These are phyloP conservation scores for Pyrocoelia pectoralis DNA, from an alignment of 2,888 invertebrate species.

Conservation along the genomic window DNA sequence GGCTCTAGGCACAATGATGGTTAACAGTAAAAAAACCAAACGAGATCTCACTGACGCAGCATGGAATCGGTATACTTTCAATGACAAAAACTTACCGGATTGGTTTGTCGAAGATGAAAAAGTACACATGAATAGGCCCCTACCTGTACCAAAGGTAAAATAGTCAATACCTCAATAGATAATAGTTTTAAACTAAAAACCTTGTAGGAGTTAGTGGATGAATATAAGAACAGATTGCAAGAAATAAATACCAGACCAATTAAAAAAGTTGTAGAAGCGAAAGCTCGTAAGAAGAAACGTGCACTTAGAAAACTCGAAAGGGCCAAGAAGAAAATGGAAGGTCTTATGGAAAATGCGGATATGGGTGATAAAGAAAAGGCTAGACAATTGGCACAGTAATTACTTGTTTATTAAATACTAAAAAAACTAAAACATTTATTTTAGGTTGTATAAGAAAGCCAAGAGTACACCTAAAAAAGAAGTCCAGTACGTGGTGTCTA, in stretches of 20 bases:
- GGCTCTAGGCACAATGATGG: conserved; percentile 91
- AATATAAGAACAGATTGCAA: conserved; percentile 82
- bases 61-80: conserved; percentile 93
- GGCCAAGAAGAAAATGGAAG: conserved; percentile 95
- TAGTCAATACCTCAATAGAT: background rate
- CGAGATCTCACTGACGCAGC: conserved; percentile 89
- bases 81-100: conserved; percentile 89
- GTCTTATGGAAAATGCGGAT: conserved; percentile 89
- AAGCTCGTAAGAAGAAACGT: conserved; percentile 95
- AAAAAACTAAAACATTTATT: background rate
- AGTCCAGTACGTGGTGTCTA: conserved; percentile 92
- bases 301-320: conserved; percentile 86
- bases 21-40: conserved; percentile 88
- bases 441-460: conserved; percentile 90
- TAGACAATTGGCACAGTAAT: conserved; percentile 87
- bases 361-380: conserved; percentile 93
- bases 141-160: conserved; percentile 80
- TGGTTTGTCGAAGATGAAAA: conserved; percentile 97
- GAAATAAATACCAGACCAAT: conserved; percentile 95
- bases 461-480: conserved; percentile 86
- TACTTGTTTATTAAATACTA: conserved; percentile 37
- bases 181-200: background rate
- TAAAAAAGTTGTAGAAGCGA: conserved; percentile 98
- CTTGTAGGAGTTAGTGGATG: conserved; percentile 77
- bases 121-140: conserved; percentile 84